These are phyloP conservation scores for Melolontha melolontha DNA, from an alignment of 2,888 invertebrate species.

Conservation along the genomic window DNA sequence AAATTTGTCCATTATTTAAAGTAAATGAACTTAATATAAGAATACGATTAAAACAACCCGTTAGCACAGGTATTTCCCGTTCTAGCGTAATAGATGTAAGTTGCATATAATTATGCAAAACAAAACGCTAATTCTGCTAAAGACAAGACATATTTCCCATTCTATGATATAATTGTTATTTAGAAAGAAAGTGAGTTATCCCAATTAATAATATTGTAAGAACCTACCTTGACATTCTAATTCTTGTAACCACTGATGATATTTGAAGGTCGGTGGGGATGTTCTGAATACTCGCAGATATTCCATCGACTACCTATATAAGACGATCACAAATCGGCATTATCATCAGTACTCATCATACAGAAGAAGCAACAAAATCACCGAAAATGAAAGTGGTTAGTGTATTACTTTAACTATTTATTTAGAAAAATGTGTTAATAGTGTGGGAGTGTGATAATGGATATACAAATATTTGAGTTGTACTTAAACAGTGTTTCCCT, in stretches of 20 bases:
- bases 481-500: constrained; percentile 25
- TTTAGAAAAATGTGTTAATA: constrained; percentile 4
- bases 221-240: constrained; percentile 34
- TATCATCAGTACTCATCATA: constrained; percentile 31
- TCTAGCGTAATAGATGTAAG: too few species aligned
- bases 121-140: neutral
- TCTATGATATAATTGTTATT: neutral
- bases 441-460: constrained; percentile 8
- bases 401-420: constrained; percentile 20
- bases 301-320: constrained; percentile 31
- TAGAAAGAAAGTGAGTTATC: constrained; percentile 27
- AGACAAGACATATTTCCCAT: neutral
- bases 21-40: too few species aligned
- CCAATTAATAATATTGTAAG: constrained; percentile 28
- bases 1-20: too few species aligned
- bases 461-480: constrained; percentile 8
- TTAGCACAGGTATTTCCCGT: too few species aligned
- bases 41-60: too few species aligned
- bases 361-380: constrained; percentile 28
- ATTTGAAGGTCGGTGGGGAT: constrained; percentile 37
- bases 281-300: constrained; percentile 22
- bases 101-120: neutral
- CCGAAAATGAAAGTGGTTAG: constrained; percentile 48
- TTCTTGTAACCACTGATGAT: constrained; percentile 25
- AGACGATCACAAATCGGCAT: constrained; percentile 10